Percentiles rank a stretch among this genome's conserved stretches.
Conservation (phyloP, 2,888 invertebrate species). For the Rhogogaster chlorosoma region DNA sequence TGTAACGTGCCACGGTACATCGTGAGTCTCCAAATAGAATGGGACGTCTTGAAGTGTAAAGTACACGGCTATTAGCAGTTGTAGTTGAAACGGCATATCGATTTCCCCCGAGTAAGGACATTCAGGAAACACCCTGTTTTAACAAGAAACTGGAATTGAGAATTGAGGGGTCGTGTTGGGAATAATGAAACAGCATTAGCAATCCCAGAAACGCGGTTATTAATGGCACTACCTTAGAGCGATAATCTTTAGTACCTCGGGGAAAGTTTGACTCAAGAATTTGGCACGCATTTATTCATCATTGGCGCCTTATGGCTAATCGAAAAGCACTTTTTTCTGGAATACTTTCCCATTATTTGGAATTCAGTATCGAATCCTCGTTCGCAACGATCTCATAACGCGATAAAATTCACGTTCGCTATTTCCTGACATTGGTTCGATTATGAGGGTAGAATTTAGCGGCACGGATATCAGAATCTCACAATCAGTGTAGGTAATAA, state of each 20-base stretch:
- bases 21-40: not conserved
- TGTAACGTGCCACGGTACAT: not conserved
- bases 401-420: not conserved
- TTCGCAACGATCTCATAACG: not conserved
- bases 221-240: not conserved
- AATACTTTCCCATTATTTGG: not conserved
- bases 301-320: not conserved
- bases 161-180: not conserved
- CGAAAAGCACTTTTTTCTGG: not conserved
- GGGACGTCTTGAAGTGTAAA: not conserved
- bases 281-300: not conserved
- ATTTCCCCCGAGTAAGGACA: not conserved
- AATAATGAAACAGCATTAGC: slow-evolving; percentile 19
- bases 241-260: not conserved
- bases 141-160: not conserved
- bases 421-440: not conserved
- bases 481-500: not conserved
- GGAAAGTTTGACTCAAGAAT: not conserved
- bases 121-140: not conserved
- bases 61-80: not conserved
- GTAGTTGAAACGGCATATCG: slow-evolving; percentile 6
- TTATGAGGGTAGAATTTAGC: not conserved
- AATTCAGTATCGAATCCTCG: not conserved
- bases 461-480: not conserved
- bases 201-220: not conserved